Conservation (phyloP, 2,888 invertebrate species). For the Empis livida region DNA sequence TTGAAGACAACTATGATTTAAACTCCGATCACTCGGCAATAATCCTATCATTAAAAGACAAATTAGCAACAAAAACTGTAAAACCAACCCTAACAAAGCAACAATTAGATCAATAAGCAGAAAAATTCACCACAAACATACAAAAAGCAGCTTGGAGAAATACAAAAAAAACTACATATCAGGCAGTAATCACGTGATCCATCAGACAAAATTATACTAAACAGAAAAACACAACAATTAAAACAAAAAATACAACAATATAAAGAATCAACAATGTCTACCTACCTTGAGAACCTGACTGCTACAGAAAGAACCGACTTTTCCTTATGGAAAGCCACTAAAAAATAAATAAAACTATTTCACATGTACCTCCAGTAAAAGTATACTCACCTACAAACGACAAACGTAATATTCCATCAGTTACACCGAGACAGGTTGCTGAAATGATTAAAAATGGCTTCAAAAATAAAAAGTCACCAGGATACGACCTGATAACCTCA, state of each 20-base stretch:
- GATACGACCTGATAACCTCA: too few relatives aligned
- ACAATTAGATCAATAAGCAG: background rate
- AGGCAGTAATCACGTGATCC: background rate
- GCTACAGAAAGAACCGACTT: background rate
- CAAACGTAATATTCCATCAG: too few relatives aligned
- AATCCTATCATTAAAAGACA: background rate
- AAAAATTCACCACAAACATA: background rate
- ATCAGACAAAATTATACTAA: background rate
- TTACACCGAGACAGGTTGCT: too few relatives aligned
- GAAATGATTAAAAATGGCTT: too few relatives aligned
- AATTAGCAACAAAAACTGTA: too few relatives aligned
- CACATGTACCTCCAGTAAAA: background rate
- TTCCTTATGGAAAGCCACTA: background rate
- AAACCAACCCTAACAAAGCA: background rate
- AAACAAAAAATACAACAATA: background rate
- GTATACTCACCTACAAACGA: too few relatives aligned
- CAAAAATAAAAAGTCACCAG: too few relatives aligned
- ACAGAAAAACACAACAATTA: background rate
- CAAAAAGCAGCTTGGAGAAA: background rate
- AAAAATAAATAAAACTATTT: background rate
- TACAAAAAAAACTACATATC: background rate
- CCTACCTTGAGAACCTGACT: background rate
- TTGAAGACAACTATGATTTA: background rate
- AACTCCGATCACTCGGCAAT: background rate
- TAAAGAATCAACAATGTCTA: too few relatives aligned